Evolutionary conservation across 2,113 vertebrate species (phyloP), one percentile per base, ranked within the genome.

Genomic region (Dipodomys merriami): DNA sequence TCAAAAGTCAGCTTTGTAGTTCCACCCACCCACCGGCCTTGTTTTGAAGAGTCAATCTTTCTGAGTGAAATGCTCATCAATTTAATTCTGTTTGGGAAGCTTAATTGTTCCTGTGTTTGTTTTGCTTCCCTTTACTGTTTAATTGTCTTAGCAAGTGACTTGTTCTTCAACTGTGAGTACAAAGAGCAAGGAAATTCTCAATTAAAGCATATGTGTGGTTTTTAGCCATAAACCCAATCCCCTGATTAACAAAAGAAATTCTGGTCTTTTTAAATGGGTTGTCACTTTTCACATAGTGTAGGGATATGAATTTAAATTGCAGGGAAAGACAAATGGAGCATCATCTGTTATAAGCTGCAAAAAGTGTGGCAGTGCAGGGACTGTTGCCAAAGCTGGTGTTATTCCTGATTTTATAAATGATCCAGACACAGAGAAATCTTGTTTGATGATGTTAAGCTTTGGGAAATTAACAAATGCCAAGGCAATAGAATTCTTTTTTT

Each of bases 301-400:
- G 60, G 6, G 19, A 44, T 89, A 82, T 72, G 57, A 49, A 92
- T 93, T 94, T 91, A 44, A 95, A 90, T 90, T 53, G 57, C 23
- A 64, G 44, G 8, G 33, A 84, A 7, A 33, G 49, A 39, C 62
- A 90, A 68, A 53, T 62, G 9, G 27, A 71, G 46, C 72, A 2
- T 93, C 29, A 39, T 25, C 44, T 82, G 30, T 7, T 39, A 2
- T 49, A 79, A 71, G 81, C 22, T 25, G 46, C 30, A 73, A 74
- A 33, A 23, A 87, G 29, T 8, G 20, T 33, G 62, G n/a, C 5
- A 8, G 7, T 62, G 1, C 0, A 46, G 33, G 35, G 67, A 53
- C 39, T 44, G 33, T 25, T 46, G n/a, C 30, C 76, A 67, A 76
- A 13, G n/a, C 29, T 83, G 60, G 0, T 74, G 39, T 65, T 71